These are phyloP conservation scores for Leptopilina myrica DNA, from an alignment of 2,888 invertebrate genomes.

Conservation along the genomic window DNA sequence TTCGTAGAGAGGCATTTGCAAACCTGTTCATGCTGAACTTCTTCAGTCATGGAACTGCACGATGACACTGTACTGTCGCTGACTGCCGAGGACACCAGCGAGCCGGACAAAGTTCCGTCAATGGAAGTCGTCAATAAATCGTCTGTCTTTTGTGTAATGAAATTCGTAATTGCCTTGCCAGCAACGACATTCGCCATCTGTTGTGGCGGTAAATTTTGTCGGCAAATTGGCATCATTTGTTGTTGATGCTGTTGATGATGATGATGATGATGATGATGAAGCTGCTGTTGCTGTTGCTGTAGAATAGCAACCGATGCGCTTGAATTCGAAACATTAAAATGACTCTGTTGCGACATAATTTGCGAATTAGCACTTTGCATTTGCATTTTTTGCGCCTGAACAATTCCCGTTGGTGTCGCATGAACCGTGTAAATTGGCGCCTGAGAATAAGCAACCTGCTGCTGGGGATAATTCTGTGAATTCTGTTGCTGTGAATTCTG, in stretches of 20 bases:
- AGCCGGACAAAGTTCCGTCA: constrained; percentile 67
- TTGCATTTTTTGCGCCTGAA: constrained; percentile 68
- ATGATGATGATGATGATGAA: constrained; percentile 21
- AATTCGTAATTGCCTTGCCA: constrained; percentile 62
- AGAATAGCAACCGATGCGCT: too few species aligned
- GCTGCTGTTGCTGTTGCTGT: not conserved
- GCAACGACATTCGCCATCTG: constrained; percentile 60
- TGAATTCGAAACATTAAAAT: constrained; percentile 18
- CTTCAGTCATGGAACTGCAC: constrained; percentile 70
- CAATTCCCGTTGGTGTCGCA: constrained; percentile 65
- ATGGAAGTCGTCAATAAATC: constrained; percentile 66
- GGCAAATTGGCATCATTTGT: constrained; percentile 48
- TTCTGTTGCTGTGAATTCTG: constrained; percentile 57
- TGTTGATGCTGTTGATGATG: not conserved
- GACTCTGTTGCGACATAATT: constrained; percentile 7
- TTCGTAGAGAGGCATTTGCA: constrained; percentile 69
- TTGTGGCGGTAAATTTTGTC: constrained; percentile 49
- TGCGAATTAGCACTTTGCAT: constrained; percentile 54
- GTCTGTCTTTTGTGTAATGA: constrained; percentile 61
- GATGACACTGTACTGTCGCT: constrained; percentile 69
- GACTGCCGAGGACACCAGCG: constrained; percentile 57
- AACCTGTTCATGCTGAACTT: constrained; percentile 75
- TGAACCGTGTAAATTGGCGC: constrained; percentile 70
- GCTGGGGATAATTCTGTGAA: constrained; percentile 47
- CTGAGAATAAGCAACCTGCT: constrained; percentile 52